Evolutionary conservation across 2,797 vertebrate species (phyloP).

Genomic region (Gambusia yucatana): DNA sequence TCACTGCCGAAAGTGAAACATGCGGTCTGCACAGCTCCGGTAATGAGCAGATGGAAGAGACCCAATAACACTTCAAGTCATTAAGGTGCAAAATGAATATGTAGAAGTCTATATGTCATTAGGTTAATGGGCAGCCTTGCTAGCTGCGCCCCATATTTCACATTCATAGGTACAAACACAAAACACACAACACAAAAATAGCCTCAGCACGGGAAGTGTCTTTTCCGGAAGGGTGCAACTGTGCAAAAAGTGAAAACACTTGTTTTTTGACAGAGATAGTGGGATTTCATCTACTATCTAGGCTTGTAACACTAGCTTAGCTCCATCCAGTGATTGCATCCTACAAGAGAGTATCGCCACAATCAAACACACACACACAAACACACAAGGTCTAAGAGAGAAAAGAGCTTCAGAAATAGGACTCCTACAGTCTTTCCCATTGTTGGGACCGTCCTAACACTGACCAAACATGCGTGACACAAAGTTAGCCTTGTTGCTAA

Average conservation of each 20-base stretch:
- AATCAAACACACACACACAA: not conserved
- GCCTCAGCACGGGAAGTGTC: conserved; percentile 14
- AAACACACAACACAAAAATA: conserved; percentile 7
- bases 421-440: not conserved
- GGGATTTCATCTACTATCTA: conserved; percentile 15
- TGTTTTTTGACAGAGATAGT: conserved; percentile 12
- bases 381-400: not conserved
- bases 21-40: conserved; percentile 17
- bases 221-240: conserved; percentile 29
- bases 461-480: not conserved
- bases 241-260: conserved; percentile 37
- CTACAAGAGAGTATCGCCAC: not conserved
- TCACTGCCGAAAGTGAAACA: conserved; percentile 21
- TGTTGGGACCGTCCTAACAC: not conserved
- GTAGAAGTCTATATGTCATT: conserved; percentile 38
- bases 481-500: not conserved
- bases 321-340: conserved; percentile 1
- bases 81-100: conserved; percentile 44
- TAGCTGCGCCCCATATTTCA: conserved; percentile 20
- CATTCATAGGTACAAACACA: conserved; percentile 1
- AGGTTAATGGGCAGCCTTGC: conserved; percentile 33
- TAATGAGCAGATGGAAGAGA: conserved; percentile 52
- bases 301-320: conserved; percentile 8
- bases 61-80: conserved; percentile 50
- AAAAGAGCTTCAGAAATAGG: not conserved